Conservation (phyloP, 2,888 invertebrate species). For the Leucophenga maculata region DNA sequence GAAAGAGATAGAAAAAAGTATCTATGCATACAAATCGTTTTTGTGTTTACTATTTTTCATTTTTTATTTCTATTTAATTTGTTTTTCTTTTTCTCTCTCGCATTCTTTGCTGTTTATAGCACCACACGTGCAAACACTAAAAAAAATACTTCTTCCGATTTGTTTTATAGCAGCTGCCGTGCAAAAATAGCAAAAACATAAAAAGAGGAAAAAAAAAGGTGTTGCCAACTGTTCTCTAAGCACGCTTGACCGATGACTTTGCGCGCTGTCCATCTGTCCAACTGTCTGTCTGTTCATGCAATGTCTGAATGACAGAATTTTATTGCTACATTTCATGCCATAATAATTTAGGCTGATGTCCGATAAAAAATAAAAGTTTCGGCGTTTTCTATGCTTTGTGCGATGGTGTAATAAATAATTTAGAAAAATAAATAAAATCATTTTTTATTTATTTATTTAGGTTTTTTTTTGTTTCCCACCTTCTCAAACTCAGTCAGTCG, state of each 20-base stretch:
- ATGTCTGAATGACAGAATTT: too few relatives aligned
- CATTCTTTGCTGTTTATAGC: not conserved
- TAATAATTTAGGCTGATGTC: slow-evolving; percentile 12
- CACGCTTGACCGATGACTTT: not conserved
- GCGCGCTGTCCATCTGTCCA: not conserved
- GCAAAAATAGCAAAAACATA: not conserved
- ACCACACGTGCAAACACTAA: slow-evolving; percentile 21
- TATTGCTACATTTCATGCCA: not conserved
- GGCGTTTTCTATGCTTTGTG: too few relatives aligned
- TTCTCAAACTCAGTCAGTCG: too few relatives aligned
- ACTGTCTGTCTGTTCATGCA: not conserved
- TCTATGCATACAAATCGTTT: too few relatives aligned
- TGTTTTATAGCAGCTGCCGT: not conserved
- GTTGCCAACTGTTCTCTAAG: not conserved
- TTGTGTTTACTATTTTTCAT: not conserved
- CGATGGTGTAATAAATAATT: not conserved
- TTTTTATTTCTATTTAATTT: not conserved
- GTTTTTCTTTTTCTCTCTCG: not conserved
- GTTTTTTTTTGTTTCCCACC: too few relatives aligned
- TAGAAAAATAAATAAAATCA: not conserved
- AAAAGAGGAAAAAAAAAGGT: too few relatives aligned
- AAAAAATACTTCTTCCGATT: not conserved
- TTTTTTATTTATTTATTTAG: not conserved
- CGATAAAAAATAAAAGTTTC: not conserved
- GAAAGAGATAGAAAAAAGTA: too few relatives aligned